Conservation (phyloP, 2,888 invertebrate genomes). For the Orchestes rusci region DNA sequence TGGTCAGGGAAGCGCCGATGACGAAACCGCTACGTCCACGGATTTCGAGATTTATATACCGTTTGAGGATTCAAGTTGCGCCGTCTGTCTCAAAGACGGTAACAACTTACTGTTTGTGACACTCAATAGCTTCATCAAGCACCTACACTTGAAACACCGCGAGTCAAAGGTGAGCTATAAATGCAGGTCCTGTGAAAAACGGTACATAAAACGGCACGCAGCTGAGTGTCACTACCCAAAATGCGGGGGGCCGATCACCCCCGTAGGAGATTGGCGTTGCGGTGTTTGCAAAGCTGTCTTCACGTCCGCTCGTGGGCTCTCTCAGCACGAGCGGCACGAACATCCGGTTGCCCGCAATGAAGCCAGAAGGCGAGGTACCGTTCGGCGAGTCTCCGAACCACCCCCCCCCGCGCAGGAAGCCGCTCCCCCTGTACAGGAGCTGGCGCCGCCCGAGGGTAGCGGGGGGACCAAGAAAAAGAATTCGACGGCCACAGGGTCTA, state of each 20-base stretch:
- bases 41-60: background rate
- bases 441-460: background rate
- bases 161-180: background rate
- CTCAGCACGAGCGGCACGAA: background rate
- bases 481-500: too few species aligned
- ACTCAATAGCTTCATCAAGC: background rate
- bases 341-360: constrained; percentile 1
- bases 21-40: background rate
- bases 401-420: too few species aligned
- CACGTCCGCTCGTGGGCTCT: constrained; percentile 1
- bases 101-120: background rate
- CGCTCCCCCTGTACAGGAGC: background rate
- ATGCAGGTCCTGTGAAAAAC: background rate
- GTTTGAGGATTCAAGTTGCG: background rate
- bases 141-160: background rate
- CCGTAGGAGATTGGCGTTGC: background rate
- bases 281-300: background rate
- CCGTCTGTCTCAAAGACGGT: constrained; percentile 1
- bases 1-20: background rate
- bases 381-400: background rate
- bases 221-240: background rate
- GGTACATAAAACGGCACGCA: background rate
- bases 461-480: too few species aligned
- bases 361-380: background rate
- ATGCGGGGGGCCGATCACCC: background rate